These are phyloP conservation scores for Peromyscus leucopus DNA, from an alignment of 2,113 vertebrate species.

Conservation along the genomic window DNA sequence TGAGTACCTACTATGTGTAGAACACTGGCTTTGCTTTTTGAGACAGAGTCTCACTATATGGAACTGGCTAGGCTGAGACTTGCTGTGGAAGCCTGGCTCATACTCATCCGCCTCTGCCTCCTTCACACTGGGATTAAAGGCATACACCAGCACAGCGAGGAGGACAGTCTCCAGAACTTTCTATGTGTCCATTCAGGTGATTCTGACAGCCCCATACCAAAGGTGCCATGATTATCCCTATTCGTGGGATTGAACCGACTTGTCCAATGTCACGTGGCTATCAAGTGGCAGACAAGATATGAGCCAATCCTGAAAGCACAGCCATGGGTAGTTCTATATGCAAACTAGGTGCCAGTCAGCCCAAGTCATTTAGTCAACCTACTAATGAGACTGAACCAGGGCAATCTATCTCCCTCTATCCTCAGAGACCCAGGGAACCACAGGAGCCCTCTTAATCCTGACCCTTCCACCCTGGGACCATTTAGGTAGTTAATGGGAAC, in stretches of 20 bases:
- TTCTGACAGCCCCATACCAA: neutral
- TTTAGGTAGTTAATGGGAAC: neutral
- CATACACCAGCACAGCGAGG: fast-evolving
- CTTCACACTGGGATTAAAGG: neutral
- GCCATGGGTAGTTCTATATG: neutral
- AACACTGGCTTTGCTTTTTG: neutral
- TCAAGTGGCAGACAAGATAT: neutral
- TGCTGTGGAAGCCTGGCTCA: neutral
- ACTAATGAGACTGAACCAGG: neutral
- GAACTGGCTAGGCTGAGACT: neutral
- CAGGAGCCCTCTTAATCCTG: fast-evolving
- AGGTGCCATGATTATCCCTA: neutral
- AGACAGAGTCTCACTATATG: neutral
- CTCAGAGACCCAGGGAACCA: fast-evolving
- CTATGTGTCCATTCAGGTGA: neutral
- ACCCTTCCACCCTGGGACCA: neutral
- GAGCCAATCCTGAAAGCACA: neutral
- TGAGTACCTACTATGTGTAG: neutral
- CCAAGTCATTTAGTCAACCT: neutral
- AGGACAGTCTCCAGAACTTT: neutral
- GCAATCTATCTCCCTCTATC: neutral
- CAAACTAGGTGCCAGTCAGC: neutral
- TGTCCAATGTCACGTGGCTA: neutral
- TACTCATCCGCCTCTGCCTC: neutral
- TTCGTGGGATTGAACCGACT: neutral